Base-by-base conservation (phyloP, 2,113 vertebrate genomes). In the Toxotes chatareus region DNA sequence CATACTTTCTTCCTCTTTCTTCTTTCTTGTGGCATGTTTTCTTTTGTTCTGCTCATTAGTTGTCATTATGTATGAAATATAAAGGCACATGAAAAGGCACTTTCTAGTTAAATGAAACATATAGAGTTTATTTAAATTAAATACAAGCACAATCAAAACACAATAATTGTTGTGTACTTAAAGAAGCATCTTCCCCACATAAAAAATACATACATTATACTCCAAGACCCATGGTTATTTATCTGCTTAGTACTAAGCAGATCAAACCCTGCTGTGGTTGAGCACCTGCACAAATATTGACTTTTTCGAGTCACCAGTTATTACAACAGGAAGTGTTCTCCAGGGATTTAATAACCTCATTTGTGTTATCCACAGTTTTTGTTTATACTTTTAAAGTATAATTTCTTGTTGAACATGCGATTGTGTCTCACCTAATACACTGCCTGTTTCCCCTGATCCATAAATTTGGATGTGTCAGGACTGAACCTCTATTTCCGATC, bases 401-500 rank as follows among this genome's bases (percentile, higher is more conserved):
- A 56, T 6, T 19, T 69, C 38, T 17, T 17, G 27, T 64, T 65
- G n/a, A 19, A 8, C 19, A 9, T 36, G 11, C 44, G 47, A 75
- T 34, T 72, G 44, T 71, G 32, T 81, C 70, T 73, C 73, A 53
- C 38, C 73, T 5, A 11, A 36, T 60, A 40, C 69, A 47, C 55
- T 44, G 63, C 69, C 38, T 27, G 53, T 69, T 72, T 51, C 56
- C 42, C 42, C 57, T 67, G 31, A 80, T 63, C 47, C 46, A 66
- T 82, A 51, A 49, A 82, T 84, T 62, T 42, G 0, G n/a, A 71
- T 16, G 38, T 53, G 23, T 65, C 67, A 70, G 3, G 4, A n/a
- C 63, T 31, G n/a, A 67, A 53, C 46, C 65, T 51, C 62, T 21
- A 53, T 83, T 85, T 85, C 65, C n/a, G 7, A 27, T 80, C 71